These are phyloP conservation scores for Cuniculus paca DNA, from an alignment of 2,797 vertebrate species.

Conservation along the genomic window DNA sequence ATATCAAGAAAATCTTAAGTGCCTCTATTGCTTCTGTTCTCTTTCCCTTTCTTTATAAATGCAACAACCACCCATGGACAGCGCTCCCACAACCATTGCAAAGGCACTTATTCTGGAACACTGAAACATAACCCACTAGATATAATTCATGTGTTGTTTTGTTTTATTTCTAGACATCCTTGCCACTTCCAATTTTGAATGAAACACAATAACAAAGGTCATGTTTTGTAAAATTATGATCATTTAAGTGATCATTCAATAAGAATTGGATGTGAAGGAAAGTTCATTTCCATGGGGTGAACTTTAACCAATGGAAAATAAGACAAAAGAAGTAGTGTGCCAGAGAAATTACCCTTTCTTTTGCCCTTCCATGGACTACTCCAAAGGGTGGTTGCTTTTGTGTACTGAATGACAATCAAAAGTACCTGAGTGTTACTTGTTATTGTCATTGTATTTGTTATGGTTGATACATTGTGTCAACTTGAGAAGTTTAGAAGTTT, in stretches of 20 bases:
- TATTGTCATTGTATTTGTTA: neutral
- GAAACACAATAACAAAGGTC: neutral
- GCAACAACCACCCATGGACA: neutral
- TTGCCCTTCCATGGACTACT: neutral
- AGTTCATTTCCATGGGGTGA: neutral
- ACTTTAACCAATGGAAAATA: neutral
- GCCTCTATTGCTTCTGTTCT: too few relatives aligned
- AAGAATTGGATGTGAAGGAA: neutral
- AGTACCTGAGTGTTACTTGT: neutral
- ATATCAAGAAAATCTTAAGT: neutral
- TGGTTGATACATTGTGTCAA: too few relatives aligned
- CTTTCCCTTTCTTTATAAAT: neutral
- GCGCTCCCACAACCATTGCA: neutral
- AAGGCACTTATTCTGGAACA: too few relatives aligned
- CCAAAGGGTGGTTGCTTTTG: neutral
- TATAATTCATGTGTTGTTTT: neutral
- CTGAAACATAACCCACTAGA: neutral
- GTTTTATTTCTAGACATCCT: neutral
- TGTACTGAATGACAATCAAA: neutral
- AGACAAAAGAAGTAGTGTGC: neutral
- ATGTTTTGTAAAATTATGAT: neutral
- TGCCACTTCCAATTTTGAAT: neutral
- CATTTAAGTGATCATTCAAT: neutral
- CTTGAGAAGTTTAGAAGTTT: too few relatives aligned
- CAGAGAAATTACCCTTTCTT: neutral